These are phyloP conservation scores for Pseudomyrmex dendroicus DNA, from an alignment of 1,140 invertebrate genomes.

Conservation along the genomic window DNA sequence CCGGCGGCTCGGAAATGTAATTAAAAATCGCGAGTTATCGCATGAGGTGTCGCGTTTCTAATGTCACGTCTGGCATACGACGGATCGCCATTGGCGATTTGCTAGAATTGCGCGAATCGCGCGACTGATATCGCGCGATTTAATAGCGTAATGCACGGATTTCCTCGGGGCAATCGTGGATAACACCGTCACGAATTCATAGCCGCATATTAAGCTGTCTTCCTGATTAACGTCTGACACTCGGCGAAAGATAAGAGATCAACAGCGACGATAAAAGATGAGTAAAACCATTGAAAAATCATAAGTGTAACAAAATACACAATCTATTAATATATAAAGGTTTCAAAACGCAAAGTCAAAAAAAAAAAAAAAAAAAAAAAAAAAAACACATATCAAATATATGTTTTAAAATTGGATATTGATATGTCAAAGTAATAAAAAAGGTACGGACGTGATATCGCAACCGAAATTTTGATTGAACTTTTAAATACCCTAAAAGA, in stretches of 20 bases:
- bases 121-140: constrained; percentile 20
- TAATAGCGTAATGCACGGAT: background rate
- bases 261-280: background rate
- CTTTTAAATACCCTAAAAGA: background rate
- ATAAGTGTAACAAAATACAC: background rate
- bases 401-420: background rate
- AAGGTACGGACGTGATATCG: background rate
- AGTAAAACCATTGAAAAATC: background rate
- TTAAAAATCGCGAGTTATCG: constrained; percentile 68
- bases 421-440: background rate
- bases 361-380: background rate
- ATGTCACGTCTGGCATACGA: too few species aligned
- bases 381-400: background rate
- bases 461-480: constrained; percentile 7
- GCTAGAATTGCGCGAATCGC: constrained; percentile 18
- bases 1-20: constrained; percentile 68
- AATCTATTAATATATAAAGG: too few species aligned
- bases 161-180: background rate
- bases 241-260: background rate
- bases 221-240: background rate
- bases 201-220: background rate
- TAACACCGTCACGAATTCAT: background rate
- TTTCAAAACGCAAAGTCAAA: background rate
- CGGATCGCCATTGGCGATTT: constrained; percentile 12
- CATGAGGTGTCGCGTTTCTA: background rate